Conservation (phyloP, 2,113 vertebrate species). For the Tympanuchus pallidicinctus region DNA sequence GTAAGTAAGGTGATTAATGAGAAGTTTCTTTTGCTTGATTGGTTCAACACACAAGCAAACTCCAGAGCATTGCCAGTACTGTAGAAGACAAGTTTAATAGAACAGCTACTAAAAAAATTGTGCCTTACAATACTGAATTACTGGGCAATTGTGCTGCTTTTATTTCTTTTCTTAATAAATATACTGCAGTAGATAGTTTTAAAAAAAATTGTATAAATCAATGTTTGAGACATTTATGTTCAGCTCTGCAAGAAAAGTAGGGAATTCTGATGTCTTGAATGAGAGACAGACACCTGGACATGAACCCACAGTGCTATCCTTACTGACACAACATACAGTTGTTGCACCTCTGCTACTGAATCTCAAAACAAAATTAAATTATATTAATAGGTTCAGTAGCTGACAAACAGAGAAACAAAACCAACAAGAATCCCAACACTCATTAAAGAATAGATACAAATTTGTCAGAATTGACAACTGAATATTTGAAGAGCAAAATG, state of each 20-base stretch:
- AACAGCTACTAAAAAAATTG: not conserved
- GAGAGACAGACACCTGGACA: not conserved
- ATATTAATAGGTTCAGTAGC: not conserved
- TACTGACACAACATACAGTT: not conserved
- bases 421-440: fast-evolving
- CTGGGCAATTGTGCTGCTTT: not conserved
- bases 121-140: not conserved
- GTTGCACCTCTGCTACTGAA: not conserved
- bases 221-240: not conserved
- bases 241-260: not conserved
- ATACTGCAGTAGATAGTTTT: not conserved
- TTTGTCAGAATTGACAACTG: not conserved
- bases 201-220: not conserved
- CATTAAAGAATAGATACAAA: not conserved
- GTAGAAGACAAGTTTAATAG: not conserved
- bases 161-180: not conserved
- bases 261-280: not conserved
- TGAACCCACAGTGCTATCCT: not conserved
- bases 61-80: not conserved
- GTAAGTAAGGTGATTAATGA: not conserved
- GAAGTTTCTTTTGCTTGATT: not conserved
- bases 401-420: not conserved
- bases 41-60: not conserved
- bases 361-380: not conserved
- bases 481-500: constrained; percentile 10